Conservation (phyloP, 2,888 invertebrate species). For the Hypomecis punctinalis region DNA sequence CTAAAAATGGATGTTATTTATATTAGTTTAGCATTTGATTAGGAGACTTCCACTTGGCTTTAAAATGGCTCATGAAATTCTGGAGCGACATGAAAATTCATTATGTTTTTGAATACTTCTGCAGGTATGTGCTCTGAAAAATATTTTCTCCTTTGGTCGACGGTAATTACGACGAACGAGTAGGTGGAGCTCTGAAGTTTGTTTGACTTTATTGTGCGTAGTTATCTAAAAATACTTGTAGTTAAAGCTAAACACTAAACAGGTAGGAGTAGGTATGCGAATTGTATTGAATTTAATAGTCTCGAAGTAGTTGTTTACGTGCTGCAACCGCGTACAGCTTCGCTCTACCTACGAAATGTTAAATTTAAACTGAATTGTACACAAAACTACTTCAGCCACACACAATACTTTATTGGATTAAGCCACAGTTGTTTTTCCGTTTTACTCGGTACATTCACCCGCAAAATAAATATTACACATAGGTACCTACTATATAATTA, state of each 20-base stretch:
- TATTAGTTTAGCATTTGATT: background rate
- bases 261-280: slow-evolving; percentile 20
- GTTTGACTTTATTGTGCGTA: slow-evolving; percentile 40
- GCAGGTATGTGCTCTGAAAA: slow-evolving; percentile 1
- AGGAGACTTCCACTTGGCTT: background rate
- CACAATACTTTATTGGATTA: background rate
- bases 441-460: slow-evolving; percentile 11
- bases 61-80: slow-evolving; percentile 2
- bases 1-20: too few relatives aligned
- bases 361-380: slow-evolving; percentile 16
- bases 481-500: slow-evolving; percentile 2
- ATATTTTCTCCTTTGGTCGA: slow-evolving; percentile 22
- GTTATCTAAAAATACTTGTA: slow-evolving; percentile 38
- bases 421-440: slow-evolving; percentile 9
- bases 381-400: slow-evolving; percentile 5
- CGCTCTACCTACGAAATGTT: slow-evolving; percentile 10
- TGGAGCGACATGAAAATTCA: slow-evolving; percentile 7
- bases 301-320: slow-evolving; percentile 12
- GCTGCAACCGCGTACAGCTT: background rate
- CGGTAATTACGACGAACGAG: slow-evolving; percentile 38
- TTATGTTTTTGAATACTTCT: slow-evolving; percentile 14
- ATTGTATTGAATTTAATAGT: slow-evolving; percentile 30
- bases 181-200: slow-evolving; percentile 34
- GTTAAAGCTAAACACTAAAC: slow-evolving; percentile 32
- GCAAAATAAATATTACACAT: slow-evolving; percentile 14